Conservation (phyloP, 2,797 vertebrate species). For the Chromis chromis region DNA sequence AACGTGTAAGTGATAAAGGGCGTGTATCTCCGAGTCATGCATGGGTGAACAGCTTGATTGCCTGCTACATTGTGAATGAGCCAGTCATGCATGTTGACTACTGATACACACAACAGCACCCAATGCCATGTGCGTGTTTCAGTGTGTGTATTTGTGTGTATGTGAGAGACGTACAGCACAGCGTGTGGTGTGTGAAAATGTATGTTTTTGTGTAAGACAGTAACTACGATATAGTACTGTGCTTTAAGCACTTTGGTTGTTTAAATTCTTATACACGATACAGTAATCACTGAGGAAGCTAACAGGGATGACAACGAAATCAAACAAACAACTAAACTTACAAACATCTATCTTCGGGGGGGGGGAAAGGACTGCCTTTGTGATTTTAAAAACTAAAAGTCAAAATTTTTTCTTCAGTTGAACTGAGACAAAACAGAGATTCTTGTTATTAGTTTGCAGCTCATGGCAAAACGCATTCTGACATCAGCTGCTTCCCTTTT, state of each 20-base stretch:
- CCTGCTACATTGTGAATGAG: conserved; percentile 66
- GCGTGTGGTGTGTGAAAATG: background rate
- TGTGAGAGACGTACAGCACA: background rate
- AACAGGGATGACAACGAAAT: background rate
- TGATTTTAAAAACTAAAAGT: background rate
- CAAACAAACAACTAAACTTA: background rate
- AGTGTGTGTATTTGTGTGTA: background rate
- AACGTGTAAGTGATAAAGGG: conserved; percentile 48
- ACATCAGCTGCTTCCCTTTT: too few species aligned
- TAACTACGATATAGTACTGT: background rate
- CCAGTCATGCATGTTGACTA: conserved; percentile 71
- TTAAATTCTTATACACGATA: background rate
- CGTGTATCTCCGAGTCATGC: conserved; percentile 65
- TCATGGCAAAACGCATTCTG: too few species aligned
- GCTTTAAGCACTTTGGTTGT: background rate
- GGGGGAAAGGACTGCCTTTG: background rate
- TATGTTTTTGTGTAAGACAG: conserved; percentile 7
- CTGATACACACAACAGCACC: conserved; percentile 58
- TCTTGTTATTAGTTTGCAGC: too few species aligned
- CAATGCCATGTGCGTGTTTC: background rate
- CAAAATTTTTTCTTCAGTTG: too few species aligned
- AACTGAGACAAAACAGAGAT: too few species aligned
- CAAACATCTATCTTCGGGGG: background rate
- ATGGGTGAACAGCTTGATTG: conserved; percentile 74
- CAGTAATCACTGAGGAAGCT: background rate